Evolutionary conservation across 1,140 invertebrate genomes (phyloP).

Genomic region (Leucophenga varia): DNA sequence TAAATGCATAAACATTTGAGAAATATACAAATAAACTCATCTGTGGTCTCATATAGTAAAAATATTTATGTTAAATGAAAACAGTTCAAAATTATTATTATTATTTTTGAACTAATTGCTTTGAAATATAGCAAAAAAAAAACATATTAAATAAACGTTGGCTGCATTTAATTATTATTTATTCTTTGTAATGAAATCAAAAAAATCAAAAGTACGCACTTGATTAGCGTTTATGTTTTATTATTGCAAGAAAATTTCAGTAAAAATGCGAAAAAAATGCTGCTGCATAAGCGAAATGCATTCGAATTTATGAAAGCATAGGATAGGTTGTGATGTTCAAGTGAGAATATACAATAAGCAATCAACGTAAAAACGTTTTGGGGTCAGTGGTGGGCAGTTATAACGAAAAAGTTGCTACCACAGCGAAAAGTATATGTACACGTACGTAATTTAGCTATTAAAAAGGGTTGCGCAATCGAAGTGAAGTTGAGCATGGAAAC

Average conservation of each 20-base stretch:
- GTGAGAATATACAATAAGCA: slow-evolving; percentile 14
- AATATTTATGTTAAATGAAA: too few species aligned
- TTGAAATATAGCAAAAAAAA: too few species aligned
- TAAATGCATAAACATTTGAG: too few species aligned
- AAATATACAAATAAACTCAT: too few species aligned
- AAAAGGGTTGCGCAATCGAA: too few species aligned
- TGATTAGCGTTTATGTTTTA: not conserved
- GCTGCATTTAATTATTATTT: slow-evolving; percentile 29
- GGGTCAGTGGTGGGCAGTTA: slow-evolving; percentile 10
- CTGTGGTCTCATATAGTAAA: too few species aligned
- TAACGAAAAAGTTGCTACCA: slow-evolving; percentile 30
- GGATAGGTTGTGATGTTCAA: too few species aligned
- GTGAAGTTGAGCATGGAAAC: too few species aligned
- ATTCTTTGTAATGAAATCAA: slow-evolving; percentile 36
- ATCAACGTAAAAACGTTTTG: slow-evolving; percentile 20
- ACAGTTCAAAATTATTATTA: too few species aligned
- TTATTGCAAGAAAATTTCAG: too few species aligned
- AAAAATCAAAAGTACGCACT: slow-evolving; percentile 26
- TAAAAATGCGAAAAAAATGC: slow-evolving; percentile 11
- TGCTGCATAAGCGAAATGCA: slow-evolving; percentile 22
- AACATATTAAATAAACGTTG: slow-evolving; percentile 8
- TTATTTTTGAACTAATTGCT: too few species aligned
- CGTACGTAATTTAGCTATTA: slow-evolving; percentile 45
- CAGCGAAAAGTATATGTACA: slow-evolving; percentile 21
- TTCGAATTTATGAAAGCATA: slow-evolving; percentile 3